A percentile compares a stretch with the other conserved stretches of the same genome.
These are phyloP conservation scores for Camponotus floridanus DNA, from an alignment of 1,140 invertebrate genomes.

Conservation along the genomic window DNA sequence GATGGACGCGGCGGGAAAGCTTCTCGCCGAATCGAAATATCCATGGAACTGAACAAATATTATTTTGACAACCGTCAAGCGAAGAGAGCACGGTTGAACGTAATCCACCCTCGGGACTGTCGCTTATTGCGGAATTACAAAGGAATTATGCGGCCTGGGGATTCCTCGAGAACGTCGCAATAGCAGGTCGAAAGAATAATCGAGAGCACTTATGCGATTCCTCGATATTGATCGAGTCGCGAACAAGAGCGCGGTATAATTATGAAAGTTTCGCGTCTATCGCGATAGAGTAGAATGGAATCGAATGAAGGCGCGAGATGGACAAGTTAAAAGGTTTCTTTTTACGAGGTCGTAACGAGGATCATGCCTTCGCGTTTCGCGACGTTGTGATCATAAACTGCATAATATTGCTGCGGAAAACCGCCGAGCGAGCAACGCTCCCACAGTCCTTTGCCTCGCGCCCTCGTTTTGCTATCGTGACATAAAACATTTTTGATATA, in stretches of 20 bases:
- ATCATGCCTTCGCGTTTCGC: slow-evolving; percentile 72
- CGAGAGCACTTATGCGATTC: not conserved
- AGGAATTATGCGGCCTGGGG: slow-evolving; percentile 57
- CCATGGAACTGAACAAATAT: slow-evolving; percentile 78
- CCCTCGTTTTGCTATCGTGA: not conserved
- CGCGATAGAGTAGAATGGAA: not conserved
- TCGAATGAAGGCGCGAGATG: slow-evolving; percentile 38
- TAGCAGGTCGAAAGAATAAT: not conserved
- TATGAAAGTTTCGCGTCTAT: not conserved
- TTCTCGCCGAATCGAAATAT: slow-evolving; percentile 25
- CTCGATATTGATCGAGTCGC: not conserved
- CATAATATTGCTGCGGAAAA: slow-evolving; percentile 69
- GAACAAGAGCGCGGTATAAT: not conserved
- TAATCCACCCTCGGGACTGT: slow-evolving; percentile 39
- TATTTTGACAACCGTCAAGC: slow-evolving; percentile 77
- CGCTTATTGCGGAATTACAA: slow-evolving; percentile 69
- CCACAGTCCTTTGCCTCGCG: not conserved
- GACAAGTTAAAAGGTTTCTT: slow-evolving; percentile 78
- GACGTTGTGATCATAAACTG: slow-evolving; percentile 75
- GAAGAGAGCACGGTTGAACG: slow-evolving; percentile 48
- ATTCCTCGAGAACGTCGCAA: not conserved
- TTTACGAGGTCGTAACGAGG: slow-evolving; percentile 80
- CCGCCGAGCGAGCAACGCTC: slow-evolving; percentile 17
- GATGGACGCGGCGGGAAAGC: slow-evolving; percentile 64
- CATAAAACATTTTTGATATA: slow-evolving; percentile 72